Percentiles rank a stretch among this genome's conserved stretches.
Evolutionary conservation across 2,797 vertebrate species (phyloP).

Genomic region (Phaenicophaeus curvirostris): DNA sequence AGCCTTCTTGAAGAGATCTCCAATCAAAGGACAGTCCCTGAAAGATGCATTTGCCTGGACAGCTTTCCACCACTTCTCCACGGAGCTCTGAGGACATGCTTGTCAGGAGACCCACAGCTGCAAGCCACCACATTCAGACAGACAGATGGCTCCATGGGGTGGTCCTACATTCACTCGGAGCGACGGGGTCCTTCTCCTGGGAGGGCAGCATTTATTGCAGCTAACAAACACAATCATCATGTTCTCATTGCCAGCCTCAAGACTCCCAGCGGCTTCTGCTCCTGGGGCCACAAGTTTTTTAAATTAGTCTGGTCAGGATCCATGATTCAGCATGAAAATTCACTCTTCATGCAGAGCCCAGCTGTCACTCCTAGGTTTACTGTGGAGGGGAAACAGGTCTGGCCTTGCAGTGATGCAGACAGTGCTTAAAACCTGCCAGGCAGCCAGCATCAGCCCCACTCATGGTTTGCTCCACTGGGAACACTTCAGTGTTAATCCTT

Average conservation of each 20-base stretch:
- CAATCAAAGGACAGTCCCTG: not conserved
- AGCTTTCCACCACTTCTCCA: not conserved
- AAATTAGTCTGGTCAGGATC: not conserved
- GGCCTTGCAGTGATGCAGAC: not conserved
- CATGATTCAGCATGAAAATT: not conserved
- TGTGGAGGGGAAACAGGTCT: fast-evolving
- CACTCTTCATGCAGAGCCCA: not conserved
- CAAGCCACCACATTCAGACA: not conserved
- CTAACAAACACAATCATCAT: not conserved
- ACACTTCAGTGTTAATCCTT: not conserved
- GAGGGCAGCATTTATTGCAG: not conserved
- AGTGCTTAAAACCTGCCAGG: not conserved
- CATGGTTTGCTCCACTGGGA: not conserved
- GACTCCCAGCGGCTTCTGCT: not conserved
- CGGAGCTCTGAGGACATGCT: not conserved
- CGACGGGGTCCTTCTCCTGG: not conserved
- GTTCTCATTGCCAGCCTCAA: not conserved
- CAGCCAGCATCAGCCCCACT: not conserved
- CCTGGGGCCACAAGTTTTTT: not conserved
- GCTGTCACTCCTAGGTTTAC: not conserved
- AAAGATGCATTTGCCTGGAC: not conserved
- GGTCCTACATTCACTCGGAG: not conserved
- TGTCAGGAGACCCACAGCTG: not conserved
- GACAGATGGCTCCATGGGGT: fast-evolving
- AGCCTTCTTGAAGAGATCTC: not conserved